These are phyloP conservation scores for Hydrozoanthus tunicans DNA, from an alignment of 64 coral and sea anemone species.

Conservation along the genomic window DNA sequence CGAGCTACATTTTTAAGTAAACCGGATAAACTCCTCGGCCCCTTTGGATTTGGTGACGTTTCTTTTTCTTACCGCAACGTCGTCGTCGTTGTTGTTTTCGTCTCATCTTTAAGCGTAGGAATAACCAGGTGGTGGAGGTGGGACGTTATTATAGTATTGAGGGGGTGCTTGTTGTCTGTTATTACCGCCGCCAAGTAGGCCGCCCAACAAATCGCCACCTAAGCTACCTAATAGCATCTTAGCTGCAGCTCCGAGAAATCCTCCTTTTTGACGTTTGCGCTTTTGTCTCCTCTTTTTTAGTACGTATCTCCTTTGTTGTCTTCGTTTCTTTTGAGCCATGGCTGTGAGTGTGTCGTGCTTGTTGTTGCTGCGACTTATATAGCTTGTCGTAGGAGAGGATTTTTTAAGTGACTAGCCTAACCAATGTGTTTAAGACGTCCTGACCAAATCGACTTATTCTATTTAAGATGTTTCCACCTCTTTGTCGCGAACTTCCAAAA, in stretches of 20 bases:
- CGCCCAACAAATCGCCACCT: not conserved
- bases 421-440: not conserved
- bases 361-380: no score
- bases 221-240: no score
- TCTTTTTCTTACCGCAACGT: no score
- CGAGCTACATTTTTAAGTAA: constrained; percentile 6
- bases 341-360: no score
- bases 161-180: not conserved
- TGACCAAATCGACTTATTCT: constrained; percentile 8
- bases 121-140: no score
- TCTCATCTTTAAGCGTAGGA: not conserved
- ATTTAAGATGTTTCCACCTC: constrained; percentile 4
- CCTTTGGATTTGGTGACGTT: not conserved
- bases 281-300: not conserved
- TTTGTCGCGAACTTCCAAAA: constrained; percentile 5
- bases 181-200: not conserved
- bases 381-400: not conserved
- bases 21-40: not conserved
- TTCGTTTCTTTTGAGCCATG: no score
- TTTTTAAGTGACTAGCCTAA: no score
- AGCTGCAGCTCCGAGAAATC: no score
- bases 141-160: no score
- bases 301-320: constrained; percentile 22
- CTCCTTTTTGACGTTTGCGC: no score
- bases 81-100: no score